Evolutionary conservation across 2,113 vertebrate genomes (phyloP).

Genomic region (Petroica traversi): DNA sequence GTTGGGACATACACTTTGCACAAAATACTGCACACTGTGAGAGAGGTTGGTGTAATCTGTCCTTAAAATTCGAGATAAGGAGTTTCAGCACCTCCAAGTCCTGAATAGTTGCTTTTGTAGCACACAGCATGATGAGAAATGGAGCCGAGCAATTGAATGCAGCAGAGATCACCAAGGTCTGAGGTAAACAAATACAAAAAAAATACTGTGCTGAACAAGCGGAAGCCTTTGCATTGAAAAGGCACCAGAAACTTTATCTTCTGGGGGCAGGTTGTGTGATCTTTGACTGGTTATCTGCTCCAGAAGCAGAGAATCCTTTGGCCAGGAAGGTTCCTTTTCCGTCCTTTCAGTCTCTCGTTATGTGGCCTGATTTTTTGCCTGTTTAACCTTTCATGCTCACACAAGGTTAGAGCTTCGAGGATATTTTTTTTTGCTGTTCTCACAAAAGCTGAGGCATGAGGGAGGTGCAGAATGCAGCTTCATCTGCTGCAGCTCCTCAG

Average conservation of each 20-base stretch:
- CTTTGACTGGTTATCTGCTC: not conserved
- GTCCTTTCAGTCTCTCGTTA: not conserved
- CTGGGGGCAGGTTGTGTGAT: not conserved
- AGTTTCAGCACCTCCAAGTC: not conserved
- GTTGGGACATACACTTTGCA: not conserved
- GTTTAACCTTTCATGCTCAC: not conserved
- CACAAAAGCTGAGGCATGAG: not conserved
- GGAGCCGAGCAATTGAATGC: not conserved
- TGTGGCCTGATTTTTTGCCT: not conserved
- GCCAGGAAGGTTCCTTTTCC: not conserved
- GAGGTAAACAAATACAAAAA: conserved; percentile 21
- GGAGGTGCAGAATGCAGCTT: not conserved
- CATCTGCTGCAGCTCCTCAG: not conserved
- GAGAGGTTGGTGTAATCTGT: not conserved
- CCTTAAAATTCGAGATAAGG: not conserved
- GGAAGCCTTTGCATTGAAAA: not conserved
- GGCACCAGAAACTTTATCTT: not conserved
- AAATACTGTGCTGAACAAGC: conserved; percentile 11
- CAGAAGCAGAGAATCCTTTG: not conserved
- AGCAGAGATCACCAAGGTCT: conserved; percentile 37
- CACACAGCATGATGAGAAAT: not conserved
- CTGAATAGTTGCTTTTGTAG: conserved; percentile 2
- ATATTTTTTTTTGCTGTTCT: not conserved
- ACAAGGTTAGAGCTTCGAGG: not conserved
- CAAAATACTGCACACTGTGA: not conserved